These are phyloP conservation scores for Luehdorfia chinensis DNA, from an alignment of 1,140 invertebrate genomes.

Conservation along the genomic window DNA sequence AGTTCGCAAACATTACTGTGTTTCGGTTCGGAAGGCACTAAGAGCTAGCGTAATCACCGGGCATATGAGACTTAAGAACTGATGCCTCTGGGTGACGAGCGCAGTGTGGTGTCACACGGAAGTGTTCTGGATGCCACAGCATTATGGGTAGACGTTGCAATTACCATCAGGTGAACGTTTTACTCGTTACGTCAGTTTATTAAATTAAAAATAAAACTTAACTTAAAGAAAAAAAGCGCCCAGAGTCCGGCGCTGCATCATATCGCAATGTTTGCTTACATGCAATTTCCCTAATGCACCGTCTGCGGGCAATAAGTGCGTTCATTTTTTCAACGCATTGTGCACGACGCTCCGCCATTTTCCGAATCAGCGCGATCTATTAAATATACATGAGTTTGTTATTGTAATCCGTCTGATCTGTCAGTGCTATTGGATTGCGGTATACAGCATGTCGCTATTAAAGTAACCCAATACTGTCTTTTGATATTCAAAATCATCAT, in stretches of 20 bases:
- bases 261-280: constrained; percentile 31
- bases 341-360: constrained; percentile 22
- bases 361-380: constrained; percentile 26
- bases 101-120: too few relatives aligned
- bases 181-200: too few relatives aligned
- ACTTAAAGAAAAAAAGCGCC: constrained; percentile 8
- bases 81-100: too few relatives aligned
- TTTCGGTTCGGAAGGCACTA: too few relatives aligned
- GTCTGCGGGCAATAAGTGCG: constrained; percentile 1
- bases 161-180: too few relatives aligned
- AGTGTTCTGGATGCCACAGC: too few relatives aligned
- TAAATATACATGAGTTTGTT: constrained; percentile 42
- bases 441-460: constrained; percentile 27
- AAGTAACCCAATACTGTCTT: too few relatives aligned
- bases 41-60: too few relatives aligned
- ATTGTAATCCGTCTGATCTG: constrained; percentile 27
- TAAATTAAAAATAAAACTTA: background rate
- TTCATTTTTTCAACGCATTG: background rate
- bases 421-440: constrained; percentile 28
- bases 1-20: too few relatives aligned
- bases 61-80: too few relatives aligned
- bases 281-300: constrained; percentile 45
- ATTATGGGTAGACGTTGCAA: too few relatives aligned
- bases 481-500: too few relatives aligned
- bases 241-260: constrained; percentile 20